Evolutionary conservation across 2,113 vertebrate species (phyloP), one percentile per base, ranked within the genome.

Genomic region (Lutjanus erythropterus): DNA sequence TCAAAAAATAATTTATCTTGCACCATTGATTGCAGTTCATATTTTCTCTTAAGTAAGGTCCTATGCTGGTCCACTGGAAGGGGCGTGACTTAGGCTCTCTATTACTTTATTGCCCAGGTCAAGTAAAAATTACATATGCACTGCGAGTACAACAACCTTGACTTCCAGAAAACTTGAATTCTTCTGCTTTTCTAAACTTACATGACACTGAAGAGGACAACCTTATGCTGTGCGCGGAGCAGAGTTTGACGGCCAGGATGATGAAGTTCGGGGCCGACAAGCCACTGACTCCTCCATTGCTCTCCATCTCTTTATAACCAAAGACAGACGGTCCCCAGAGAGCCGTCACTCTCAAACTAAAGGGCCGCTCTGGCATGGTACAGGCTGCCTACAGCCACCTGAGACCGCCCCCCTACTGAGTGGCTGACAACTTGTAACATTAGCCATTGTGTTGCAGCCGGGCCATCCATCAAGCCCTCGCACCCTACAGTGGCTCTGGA

Each of bases 351-450:
- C 78, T 86, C 56, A 66, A 78, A 74, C 65, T 66, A 84, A 83
- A 87, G 78, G 75, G 44, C 61, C 9, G 27, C 82, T 67, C 58
- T 83, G 79, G 85, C 76, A 23, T 31, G 60, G 84, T 74, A 56
- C 80, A 71, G 64, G 60, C 86, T 65, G 71, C 59, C 68, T 62
- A 62, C 27, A 70, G 77, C 82, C 90, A 85, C 90, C 91, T 83
- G 90, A 93, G 90, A 91, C 87, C 73, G 21, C 56, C 83, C 84
- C 69, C 88, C 87, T 79, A 83, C 89, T 83, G 83, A 90, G 78
- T 70, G 62, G 75, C 87, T 93, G 89, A 92, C 89, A 90, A 84
- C 90, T 92, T 78, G 71, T 88, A 91, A 91, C 91, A 91, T 89
- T 78, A 86, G 83, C 86, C 62, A 82, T 79, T 77, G 84, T 87